Base-by-base conservation (phyloP, 2,888 invertebrate species). In the Galerucella pusilla region DNA sequence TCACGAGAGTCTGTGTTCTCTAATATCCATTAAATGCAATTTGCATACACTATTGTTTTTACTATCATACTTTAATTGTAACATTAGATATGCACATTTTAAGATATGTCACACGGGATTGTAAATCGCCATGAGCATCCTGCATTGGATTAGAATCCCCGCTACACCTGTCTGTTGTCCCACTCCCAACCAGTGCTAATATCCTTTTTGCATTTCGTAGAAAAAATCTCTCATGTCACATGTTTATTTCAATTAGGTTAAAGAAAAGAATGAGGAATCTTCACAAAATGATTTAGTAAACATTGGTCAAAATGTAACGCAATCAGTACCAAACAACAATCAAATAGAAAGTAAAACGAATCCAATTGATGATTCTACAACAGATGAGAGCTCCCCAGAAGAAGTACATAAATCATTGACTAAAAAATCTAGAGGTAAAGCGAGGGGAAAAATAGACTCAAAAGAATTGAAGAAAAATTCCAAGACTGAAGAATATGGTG, bases 401-500 rank as follows among this genome's bases (percentile, higher is more conserved):
- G 11, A 1, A 16, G 16, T 20, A 65, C 64, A 16, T 16, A 46
- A 16, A 65, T 2, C 42, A n/a, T 16, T 5, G 20, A 20, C 35
- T 12, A 65, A 46, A 42, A 65, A 49, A 46, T n/a, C 20, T 11
- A 65, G 46, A 46, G 46, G 46, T 45, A 65, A 20, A 64, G 64
- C 14, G 42, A 64, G 9, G 28, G 46, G 46, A n/a, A 65, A 65
- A 65, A 65, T n/a, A 45, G 64, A 20, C 10, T 45, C 16, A 10
- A 65, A 65, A 46, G 64, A 65, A 46, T 46, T 45, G 12, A 45
- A 46, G 46, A 65, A 65, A 46, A 57, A 57, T 20, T 16, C 57
- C 9, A 57, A 57, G 57, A 57, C 57, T 57, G 57, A 57, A 65
- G 42, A 63, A 42, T 63, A 42, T 42, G 63, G 63, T 35, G 63